Conservation (phyloP, 2,113 vertebrate species). For the Anguilla rostrata region DNA sequence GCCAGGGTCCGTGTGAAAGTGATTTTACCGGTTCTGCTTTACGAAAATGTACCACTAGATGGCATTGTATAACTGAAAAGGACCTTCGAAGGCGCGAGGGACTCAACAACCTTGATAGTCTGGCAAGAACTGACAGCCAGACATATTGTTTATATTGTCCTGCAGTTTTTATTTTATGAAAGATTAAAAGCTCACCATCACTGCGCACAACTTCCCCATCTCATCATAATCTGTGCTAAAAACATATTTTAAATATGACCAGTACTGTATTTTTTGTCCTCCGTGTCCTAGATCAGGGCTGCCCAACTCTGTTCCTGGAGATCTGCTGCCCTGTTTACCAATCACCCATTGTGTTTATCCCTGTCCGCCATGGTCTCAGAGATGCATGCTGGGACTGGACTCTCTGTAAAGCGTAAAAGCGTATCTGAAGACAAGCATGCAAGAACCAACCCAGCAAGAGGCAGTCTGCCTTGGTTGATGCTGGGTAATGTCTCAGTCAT, state of each 20-base stretch:
- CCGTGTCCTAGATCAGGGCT: too few species aligned
- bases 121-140: neutral
- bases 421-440: neutral
- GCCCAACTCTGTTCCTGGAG: too few species aligned
- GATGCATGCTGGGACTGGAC: neutral
- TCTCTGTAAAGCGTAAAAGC: neutral
- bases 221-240: neutral
- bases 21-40: neutral
- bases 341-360: too few species aligned
- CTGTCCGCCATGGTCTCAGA: neutral
- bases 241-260: neutral
- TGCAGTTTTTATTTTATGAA: neutral
- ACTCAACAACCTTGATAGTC: neutral
- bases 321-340: neutral
- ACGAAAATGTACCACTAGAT: neutral
- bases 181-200: neutral
- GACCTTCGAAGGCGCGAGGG: neutral
- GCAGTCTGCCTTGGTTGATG: neutral
- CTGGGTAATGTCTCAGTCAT: slow-evolving; percentile 7
- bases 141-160: neutral
- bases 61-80: neutral
- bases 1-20: neutral
- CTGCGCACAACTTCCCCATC: too few species aligned
- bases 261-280: too few species aligned
- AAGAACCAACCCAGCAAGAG: neutral